phyloP scores from a whole-genome alignment of 2,797 vertebrate genomes.

The Hephaestus fuliginosus region DNA sequence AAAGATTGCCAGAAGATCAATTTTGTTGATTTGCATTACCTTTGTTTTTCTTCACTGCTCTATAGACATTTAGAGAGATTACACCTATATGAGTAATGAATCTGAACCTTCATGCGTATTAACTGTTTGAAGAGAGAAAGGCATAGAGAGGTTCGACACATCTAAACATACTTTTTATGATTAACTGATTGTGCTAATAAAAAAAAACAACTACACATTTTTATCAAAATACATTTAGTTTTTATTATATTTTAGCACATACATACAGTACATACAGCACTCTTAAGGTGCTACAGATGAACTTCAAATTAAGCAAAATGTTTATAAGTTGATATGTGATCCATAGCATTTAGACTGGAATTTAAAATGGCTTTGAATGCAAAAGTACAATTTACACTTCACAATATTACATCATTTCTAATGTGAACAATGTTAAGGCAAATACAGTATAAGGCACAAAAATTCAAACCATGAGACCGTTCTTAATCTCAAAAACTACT shows the following conservation, averaged over 20 bases:
- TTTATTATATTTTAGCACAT: slow-evolving; percentile 5
- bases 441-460: neutral
- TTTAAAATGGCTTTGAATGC: neutral
- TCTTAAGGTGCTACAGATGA: neutral
- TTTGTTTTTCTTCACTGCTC: neutral
- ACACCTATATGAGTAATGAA: neutral
- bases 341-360: neutral
- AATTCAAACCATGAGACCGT: neutral
- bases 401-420: neutral
- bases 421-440: neutral
- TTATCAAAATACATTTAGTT: neutral
- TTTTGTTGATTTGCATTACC: neutral
- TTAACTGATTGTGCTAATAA: neutral
- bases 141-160: neutral
- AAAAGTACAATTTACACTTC: neutral
- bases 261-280: neutral
- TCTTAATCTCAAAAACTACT: neutral
- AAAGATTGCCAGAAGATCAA: neutral
- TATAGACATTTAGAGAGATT: neutral
- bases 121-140: neutral
- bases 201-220: neutral
- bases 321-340: neutral
- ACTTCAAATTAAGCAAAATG: neutral
- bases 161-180: neutral
- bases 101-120: neutral